Base-by-base conservation (phyloP, 2,113 vertebrate genomes). In the Opisthocomus hoazin region DNA sequence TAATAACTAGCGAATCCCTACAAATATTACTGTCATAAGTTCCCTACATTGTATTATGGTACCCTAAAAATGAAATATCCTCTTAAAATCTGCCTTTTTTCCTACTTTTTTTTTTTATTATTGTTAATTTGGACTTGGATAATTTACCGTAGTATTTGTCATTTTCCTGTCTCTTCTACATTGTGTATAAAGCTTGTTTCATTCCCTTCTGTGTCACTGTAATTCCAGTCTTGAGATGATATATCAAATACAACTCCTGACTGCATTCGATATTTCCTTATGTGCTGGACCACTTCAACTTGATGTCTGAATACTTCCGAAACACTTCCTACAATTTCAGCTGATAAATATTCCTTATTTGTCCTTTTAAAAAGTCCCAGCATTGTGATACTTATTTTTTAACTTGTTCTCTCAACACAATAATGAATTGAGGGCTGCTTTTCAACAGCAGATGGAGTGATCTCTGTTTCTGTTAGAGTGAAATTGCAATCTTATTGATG, bases 401-500 rank as follows among this genome's bases (percentile, higher is more conserved):
- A 45, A 45, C 45, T 90, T 81, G 41, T 85, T 87, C 64, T 86
- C 26, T 71, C 76, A 68, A 30, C 48, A 84, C 50, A 70, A 15
- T 68, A 89, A 84, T 79, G 69, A 87, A 78, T 87, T 56, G 71
- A 77, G 43, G 51, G n/a, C 45, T 84, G 46, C 46, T 75, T 93
- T 94, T 95, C 92, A 80, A 24, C 48, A 48, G 56, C 19, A 74
- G 34, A 86, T 92, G 34, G 78, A 95, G 76, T 60, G 88, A 93
- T 94, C n/a, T 91, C 69, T 92, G 51, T 92, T 92, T 92, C 90
- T 87, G n/a, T 64, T 90, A 78, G 88, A 85, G 51, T 80, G 90
- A 96, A 95, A 96, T 92, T 83, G 75, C 79, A 86, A 61, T 91
- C 75, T 54, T 74, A 94, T 34, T 96, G 85, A 84, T 96, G 96